Base-by-base conservation (phyloP, 2,797 vertebrate species). In the Gymnocypris eckloni region DNA sequence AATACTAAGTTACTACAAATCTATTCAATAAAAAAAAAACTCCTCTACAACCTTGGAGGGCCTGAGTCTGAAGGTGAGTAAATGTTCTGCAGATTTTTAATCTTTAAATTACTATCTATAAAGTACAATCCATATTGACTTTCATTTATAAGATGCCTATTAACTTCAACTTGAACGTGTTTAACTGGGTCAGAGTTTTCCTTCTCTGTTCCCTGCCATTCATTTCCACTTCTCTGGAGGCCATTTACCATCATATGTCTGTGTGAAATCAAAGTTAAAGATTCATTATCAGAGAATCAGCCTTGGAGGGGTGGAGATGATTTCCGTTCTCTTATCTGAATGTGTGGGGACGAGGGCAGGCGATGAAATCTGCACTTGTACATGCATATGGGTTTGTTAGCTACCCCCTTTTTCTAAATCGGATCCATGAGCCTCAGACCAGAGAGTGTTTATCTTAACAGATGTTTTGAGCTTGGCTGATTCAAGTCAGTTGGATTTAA, bases 251-350 rank as follows among this genome's bases (percentile, higher is more conserved):
- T 73, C 28, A 80, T 25, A 64, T 50, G 56, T 50, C 48, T 66
- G 52, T 81, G 37, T 86, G 45, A 81, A 81, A 67, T 86, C 59
- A 54, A 59, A 73, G 54, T 50, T 50, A 41, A 78, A 73, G 67
- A 28, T 73, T 80, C 8, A 25, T 67, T 80, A 79, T 87, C 86
- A n/a, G 59, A 66, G 15, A 73, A 83, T 83, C 81, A 66, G 18
- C 81, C 76, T 87, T 33, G 39, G 37, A 73, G 76, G 75, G 39
- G n/a, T 28, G 67, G 48, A 71, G 45, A 67, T 54, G 16, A 84
- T 78, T 64, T 70, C 69, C 3, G 45, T 84, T 83, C 13, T 56
- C 61, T 84, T 84, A 84, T 84, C 75, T 56, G n/a, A 84, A 78
- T 43, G 59, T 83, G 59, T 83, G 45, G 20, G 43, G 43, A 76